Base-by-base conservation (phyloP, 2,797 vertebrate genomes). In the Leptatherina wallacei region DNA sequence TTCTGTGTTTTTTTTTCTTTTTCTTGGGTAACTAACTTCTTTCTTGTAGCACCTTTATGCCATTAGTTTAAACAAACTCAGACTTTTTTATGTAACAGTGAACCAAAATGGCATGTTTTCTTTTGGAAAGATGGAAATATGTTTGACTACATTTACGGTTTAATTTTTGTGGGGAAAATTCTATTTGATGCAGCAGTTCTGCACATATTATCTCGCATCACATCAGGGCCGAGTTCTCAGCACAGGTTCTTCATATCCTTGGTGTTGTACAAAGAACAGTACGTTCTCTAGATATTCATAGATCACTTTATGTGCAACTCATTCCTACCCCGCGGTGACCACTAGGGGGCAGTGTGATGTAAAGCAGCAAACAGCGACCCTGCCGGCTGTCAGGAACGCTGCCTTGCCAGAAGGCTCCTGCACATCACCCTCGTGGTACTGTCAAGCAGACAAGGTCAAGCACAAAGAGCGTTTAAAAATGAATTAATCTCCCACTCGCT, bases 371-470 rank as follows among this genome's bases (percentile, higher is more conserved):
- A 40, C 40, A 12, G 42, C 56, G 66, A 78, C 71, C 68, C 74
- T 51, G 62, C 71, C 4, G 2, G 71, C 71, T 80, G 69, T 70
- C 49, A 68, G 79, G 74, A 77, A 63, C 18, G 33, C 68, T 6
- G 61, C 75, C 70, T 73, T 12, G 61, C 73, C 80, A 74, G 73
- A 73, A 91, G 81, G 69, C 77, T 81, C 73, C 70, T 38, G 71
- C 86, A 84, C 88, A 82, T 87, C 87, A 79, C 75, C 86, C 71
- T 81, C 75, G 56, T 78, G 85, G 80, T 87, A 73, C 77, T 90
- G 92, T 91, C 89, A 90, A 82, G 87, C 80, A 89, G 87, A 91
- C 93, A 94, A 94, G 93, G 92, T 93, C 92, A 93, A 88, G 82
- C 87, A 86, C 88, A 85, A 82, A 75, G 82, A 85, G 79, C 70